Evolutionary conservation across 2,888 invertebrate genomes (phyloP), one percentile per base, ranked within the genome.

Genomic region (Tricholauxania praeusta): DNA sequence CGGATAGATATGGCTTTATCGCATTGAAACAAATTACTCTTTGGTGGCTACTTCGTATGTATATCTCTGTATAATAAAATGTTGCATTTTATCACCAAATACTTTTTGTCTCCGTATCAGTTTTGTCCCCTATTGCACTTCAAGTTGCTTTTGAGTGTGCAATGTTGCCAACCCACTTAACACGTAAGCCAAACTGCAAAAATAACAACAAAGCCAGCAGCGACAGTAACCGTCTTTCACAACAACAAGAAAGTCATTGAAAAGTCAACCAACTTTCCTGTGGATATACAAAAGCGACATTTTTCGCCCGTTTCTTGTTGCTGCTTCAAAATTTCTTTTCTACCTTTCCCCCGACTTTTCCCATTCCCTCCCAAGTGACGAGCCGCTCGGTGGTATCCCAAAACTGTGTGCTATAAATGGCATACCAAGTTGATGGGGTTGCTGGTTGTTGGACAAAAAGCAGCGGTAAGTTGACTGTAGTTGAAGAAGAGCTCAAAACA

Each of bases 211-310:
- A 17, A 70, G 79, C 71, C 73, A 73, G 51, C 19, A 59, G 68
- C 49, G 59, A 10, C 75, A 73, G 28, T 69, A 74, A 39, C 66
- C 52, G 10, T 39, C 39, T 39, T 39, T 10, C 39, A 62, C 51
- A 53, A 68, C 28, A 75, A 48, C 64, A 57, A 63, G 17, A 84
- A 84, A 86, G 84, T 84, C 84, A 84, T 86, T 85, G 83, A 86
- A 84, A 85, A 86, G 85, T 86, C 85, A 86, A 86, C 81, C 82
- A 86, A 85, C 86, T 86, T 85, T 85, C 82, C 82, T 83, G 51
- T 72, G 39, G 12, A 51, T 66, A 74, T 75, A 75, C 77, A 10
- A 63, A 63, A 32, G 76, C 75, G 72, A 73, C 77, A 75, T 77
- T 75, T 74, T 72, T 65, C 72, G 39, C 39, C 39, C 6, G 72